Conservation (phyloP, 1,140 invertebrate species). For the Drosophila seguyi region DNA sequence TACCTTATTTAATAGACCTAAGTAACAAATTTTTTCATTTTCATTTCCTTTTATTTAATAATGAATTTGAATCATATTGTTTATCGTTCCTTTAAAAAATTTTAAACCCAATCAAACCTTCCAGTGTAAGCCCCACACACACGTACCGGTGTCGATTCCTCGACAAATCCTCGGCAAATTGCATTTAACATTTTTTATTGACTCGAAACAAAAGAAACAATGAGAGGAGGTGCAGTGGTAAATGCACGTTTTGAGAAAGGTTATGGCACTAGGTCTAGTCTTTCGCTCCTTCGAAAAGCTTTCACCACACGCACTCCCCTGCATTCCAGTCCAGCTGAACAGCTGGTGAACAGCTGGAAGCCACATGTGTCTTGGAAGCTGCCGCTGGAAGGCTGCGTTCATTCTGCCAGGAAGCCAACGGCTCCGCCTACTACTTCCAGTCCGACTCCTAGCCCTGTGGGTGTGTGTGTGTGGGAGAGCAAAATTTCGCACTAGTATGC, state of each 20-base stretch:
- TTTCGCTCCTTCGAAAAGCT: constrained; percentile 34
- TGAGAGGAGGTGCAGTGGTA: background rate
- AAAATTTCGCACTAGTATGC: constrained; percentile 18
- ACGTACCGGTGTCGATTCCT: background rate
- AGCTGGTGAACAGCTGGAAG: constrained; percentile 74
- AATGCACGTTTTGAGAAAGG: constrained; percentile 39
- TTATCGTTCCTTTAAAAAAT: too few relatives aligned
- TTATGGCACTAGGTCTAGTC: constrained; percentile 2
- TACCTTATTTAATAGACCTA: too few relatives aligned
- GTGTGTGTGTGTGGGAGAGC: constrained; percentile 30
- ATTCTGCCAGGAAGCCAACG: constrained; percentile 50
- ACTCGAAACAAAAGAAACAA: background rate
- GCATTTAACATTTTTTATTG: constrained; percentile 38
- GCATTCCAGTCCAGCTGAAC: constrained; percentile 41
- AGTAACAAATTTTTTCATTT: too few relatives aligned
- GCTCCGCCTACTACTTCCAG: constrained; percentile 70
- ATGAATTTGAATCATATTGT: background rate
- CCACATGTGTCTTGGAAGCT: constrained; percentile 46
- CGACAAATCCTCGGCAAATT: constrained; percentile 21
- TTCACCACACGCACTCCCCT: constrained; percentile 60
- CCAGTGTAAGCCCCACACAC: background rate
- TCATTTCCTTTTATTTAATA: too few relatives aligned
- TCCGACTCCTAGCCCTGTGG: constrained; percentile 23
- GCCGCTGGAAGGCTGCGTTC: constrained; percentile 49
- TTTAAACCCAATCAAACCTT: background rate